phyloP scores from a whole-genome alignment of 2,888 invertebrate species.

The Platypus cylindrus region DNA sequence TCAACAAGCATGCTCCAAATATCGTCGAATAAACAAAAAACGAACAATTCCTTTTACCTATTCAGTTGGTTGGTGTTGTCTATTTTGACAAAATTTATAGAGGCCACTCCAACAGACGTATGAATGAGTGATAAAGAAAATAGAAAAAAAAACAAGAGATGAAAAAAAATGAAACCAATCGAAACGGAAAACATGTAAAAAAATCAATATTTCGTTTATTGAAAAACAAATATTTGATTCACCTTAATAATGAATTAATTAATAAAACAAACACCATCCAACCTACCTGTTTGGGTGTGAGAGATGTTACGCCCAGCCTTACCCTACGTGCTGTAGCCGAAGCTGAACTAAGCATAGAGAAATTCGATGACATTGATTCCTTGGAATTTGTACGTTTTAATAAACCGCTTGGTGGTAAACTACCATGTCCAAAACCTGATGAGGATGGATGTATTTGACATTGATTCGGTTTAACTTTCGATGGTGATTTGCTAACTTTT shows the following conservation, averaged over 20 bases:
- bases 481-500: slow-evolving; percentile 80
- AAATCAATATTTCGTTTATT: background rate
- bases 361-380: slow-evolving; percentile 62
- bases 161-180: slow-evolving; percentile 4
- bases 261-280: slow-evolving; percentile 10
- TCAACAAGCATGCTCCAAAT: no score
- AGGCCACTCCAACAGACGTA: no score
- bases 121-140: background rate
- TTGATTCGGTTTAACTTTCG: slow-evolving; percentile 50
- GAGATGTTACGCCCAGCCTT: slow-evolving; percentile 62
- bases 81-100: no score
- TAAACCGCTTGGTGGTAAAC: slow-evolving; percentile 37
- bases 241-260: background rate
- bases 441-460: slow-evolving; percentile 51
- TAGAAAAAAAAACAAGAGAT: background rate
- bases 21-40: no score
- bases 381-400: slow-evolving; percentile 70
- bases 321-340: slow-evolving; percentile 47
- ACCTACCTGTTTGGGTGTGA: slow-evolving; percentile 52
- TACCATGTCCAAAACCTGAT: slow-evolving; percentile 17
- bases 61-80: no score
- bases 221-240: background rate
- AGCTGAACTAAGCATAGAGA: slow-evolving; percentile 32
- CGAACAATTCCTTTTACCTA: no score
- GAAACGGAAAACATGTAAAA: slow-evolving; percentile 4